phyloP scores from a whole-genome alignment of 2,113 vertebrate genomes.

The Ictalurus punctatus region DNA sequence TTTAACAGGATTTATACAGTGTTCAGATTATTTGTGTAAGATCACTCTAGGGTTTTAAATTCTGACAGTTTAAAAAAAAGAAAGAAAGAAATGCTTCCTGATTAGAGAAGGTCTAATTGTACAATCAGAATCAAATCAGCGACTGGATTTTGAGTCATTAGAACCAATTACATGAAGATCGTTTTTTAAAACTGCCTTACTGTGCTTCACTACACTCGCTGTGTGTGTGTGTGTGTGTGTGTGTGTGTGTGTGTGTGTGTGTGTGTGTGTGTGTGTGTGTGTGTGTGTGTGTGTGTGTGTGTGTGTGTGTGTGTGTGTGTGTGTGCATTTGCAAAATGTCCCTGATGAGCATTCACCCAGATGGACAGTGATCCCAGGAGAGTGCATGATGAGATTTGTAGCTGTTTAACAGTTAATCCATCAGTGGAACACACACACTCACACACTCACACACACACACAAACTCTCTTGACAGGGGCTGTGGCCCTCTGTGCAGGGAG shows the following conservation, averaged over 20 bases:
- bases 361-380: conserved; percentile 59
- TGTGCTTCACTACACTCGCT: conserved; percentile 7
- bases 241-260: not conserved
- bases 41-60: conserved; percentile 36
- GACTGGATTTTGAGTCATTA: conserved; percentile 45
- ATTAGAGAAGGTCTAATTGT: conserved; percentile 50
- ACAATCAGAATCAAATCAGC: conserved; percentile 51
- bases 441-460: conserved; percentile 10
- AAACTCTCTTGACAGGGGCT: conserved; percentile 25
- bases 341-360: conserved; percentile 41
- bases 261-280: not conserved
- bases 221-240: not conserved
- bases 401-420: conserved; percentile 73
- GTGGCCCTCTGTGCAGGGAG: conserved; percentile 55
- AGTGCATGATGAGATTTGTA: conserved; percentile 62
- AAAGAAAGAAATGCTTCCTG: conserved; percentile 31
- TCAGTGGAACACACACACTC: conserved; percentile 59
- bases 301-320: not conserved
- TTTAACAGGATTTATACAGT: conserved; percentile 1
- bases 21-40: conserved; percentile 8
- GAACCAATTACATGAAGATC: conserved; percentile 48
- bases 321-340: conserved; percentile 15
- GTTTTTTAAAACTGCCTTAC: conserved; percentile 38
- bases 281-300: not conserved
- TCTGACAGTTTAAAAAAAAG: not conserved